Base-by-base conservation (phyloP, 2,888 invertebrate genomes). In the Xanthorhoe spadicearia region DNA sequence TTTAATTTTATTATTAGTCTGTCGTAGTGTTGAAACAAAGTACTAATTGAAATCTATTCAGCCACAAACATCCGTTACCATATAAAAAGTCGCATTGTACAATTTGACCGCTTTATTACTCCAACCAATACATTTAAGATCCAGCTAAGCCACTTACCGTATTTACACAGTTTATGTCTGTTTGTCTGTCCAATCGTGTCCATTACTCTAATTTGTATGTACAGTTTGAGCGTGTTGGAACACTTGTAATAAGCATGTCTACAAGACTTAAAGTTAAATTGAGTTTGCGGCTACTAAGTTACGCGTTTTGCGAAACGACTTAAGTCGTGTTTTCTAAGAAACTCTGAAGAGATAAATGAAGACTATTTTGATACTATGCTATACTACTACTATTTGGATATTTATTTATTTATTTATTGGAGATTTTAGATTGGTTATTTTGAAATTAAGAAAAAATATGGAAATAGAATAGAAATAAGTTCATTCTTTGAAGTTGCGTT, bases 201-300 rank as follows among this genome's bases (percentile, higher is more conserved):
- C 43, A 60, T 67, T 64, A 68, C 53, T 67, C 64, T 68, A 64
- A 68, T 68, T 68, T 57, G 68, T 67, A 35, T 68, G 61, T 64
- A 57, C 60, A 49, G 35, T 48, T 56, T 57, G 56, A 61, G 43
- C 68, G 64, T 61, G 68, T 64, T 68, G 43, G 61, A 54, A 61
- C 67, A 50, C 53, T 64, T 61, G 53, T 64, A 64, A 61, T 64
- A 68, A 57, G 57, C 60, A 61, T 61, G 64, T 64, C 64, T 58
- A 32, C n/a, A 38, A 55, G 55, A 62, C 56, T 19, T 35, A 35
- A 43, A 50, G 49, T 55, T 61, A 61, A 61, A 61, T 68, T 64
- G 57, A 60, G 67, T 53, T 48, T 28, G 55, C 10, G 18, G 64
- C 64, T 19, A 50, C 67, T 38, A 74, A 74, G 65, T 73, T 80